These are phyloP conservation scores for Lasioglossum pauxillum DNA, from an alignment of 2,888 invertebrate genomes.

Conservation along the genomic window DNA sequence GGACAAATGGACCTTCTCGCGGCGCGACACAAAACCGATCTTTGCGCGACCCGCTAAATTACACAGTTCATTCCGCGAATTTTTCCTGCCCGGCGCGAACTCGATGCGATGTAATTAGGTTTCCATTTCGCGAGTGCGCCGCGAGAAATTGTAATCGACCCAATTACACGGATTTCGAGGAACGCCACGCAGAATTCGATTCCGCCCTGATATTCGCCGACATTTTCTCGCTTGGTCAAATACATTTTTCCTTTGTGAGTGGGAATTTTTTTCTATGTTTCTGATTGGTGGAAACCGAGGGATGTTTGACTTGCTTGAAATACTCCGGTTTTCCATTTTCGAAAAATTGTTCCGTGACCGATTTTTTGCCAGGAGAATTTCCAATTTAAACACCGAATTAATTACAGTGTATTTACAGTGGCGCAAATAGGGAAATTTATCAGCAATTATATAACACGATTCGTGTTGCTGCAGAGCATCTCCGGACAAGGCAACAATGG, in stretches of 20 bases:
- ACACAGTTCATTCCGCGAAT: not conserved
- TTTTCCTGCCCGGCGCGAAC: conserved; percentile 6
- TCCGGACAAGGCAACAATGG: no score
- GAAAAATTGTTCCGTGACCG: not conserved
- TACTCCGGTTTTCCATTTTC: not conserved
- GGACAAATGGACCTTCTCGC: not conserved
- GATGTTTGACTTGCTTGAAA: not conserved
- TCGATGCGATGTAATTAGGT: not conserved
- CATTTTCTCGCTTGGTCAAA: not conserved
- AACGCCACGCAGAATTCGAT: not conserved
- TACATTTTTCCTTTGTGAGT: not conserved
- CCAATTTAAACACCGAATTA: not conserved
- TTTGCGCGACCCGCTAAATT: not conserved
- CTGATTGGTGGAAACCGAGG: not conserved
- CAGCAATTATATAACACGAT: no score
- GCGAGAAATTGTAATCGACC: conserved; percentile 17
- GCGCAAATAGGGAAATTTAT: no score
- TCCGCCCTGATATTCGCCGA: not conserved
- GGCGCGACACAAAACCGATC: not conserved
- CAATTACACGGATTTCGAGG: not conserved
- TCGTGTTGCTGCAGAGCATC: no score
- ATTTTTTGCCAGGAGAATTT: not conserved
- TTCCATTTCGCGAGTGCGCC: conserved; percentile 4
- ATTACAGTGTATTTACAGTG: not conserved
- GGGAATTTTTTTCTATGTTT: not conserved